These are phyloP conservation scores for Coptotermes formosanus DNA, from an alignment of 1,140 invertebrate species.

Conservation along the genomic window DNA sequence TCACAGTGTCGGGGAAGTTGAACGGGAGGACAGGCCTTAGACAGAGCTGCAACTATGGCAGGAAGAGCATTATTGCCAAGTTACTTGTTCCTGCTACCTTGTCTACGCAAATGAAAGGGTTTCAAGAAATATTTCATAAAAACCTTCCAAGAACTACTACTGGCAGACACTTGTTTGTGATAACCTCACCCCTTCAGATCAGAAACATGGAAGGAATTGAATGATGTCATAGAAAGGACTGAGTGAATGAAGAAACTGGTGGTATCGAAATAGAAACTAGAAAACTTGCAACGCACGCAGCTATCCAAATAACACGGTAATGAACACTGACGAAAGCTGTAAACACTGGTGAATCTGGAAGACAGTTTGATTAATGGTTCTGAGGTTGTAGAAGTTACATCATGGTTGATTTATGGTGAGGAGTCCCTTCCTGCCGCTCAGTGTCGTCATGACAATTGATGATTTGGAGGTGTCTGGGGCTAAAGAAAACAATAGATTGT, in stretches of 20 bases:
- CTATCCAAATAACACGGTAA: slow-evolving; percentile 12
- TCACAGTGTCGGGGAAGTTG: too few relatives aligned
- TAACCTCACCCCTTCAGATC: neutral
- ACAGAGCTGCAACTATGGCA: too few relatives aligned
- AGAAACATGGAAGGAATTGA: neutral
- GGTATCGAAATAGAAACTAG: neutral
- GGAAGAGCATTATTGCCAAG: too few relatives aligned
- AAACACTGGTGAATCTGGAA: slow-evolving; percentile 11
- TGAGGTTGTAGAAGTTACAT: neutral
- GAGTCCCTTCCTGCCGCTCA: neutral
- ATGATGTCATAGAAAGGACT: neutral
- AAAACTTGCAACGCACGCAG: neutral
- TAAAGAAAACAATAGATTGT: slow-evolving; percentile 2
- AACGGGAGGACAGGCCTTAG: too few relatives aligned
- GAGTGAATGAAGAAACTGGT: neutral
- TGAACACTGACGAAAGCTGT: neutral
- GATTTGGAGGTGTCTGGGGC: slow-evolving; percentile 9
- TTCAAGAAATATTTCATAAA: too few relatives aligned
- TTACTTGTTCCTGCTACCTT: too few relatives aligned
- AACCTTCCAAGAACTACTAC: too few relatives aligned
- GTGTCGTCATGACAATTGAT: slow-evolving; percentile 7
- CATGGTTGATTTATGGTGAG: slow-evolving; percentile 13
- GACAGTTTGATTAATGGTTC: neutral
- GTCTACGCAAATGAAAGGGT: too few relatives aligned
- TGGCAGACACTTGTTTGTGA: neutral